phyloP scores from a whole-genome alignment of 2,888 invertebrate species.

The Nephrotoma guestfalica region DNA sequence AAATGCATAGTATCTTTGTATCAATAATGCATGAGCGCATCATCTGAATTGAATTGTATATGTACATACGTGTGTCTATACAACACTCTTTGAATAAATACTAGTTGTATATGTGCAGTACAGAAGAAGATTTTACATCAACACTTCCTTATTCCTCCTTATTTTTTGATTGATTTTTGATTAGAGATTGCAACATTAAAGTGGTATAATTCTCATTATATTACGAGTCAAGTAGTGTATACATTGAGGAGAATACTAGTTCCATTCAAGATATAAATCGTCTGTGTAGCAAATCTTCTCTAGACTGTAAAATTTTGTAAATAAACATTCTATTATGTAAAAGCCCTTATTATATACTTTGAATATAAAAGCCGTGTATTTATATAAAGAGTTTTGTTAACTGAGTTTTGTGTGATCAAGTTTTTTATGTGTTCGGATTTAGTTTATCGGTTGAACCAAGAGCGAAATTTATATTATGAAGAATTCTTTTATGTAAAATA shows the following conservation, averaged over 20 bases:
- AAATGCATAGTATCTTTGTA: background rate
- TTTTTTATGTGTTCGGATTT: background rate
- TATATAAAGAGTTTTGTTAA: background rate
- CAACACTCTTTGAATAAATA: background rate
- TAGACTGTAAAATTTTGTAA: background rate
- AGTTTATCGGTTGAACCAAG: background rate
- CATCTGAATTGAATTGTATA: background rate
- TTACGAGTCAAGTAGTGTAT: background rate
- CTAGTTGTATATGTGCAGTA: background rate
- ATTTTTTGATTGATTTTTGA: background rate
- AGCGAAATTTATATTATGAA: background rate
- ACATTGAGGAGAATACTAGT: background rate
- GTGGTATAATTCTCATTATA: background rate
- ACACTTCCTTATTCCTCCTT: background rate
- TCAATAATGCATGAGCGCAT: background rate
- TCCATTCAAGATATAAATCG: background rate
- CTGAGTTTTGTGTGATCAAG: background rate
- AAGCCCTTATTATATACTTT: background rate
- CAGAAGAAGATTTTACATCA: background rate
- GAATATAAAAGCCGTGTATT: no score
- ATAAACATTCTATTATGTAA: background rate
- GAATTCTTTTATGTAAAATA: background rate
- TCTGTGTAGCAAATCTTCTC: background rate
- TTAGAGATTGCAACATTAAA: background rate
- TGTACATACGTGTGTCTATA: no score